A percentile compares a stretch with the other conserved stretches of the same genome.
Evolutionary conservation across 2,113 vertebrate genomes (phyloP).

Genomic region (Crotalus tigris): DNA sequence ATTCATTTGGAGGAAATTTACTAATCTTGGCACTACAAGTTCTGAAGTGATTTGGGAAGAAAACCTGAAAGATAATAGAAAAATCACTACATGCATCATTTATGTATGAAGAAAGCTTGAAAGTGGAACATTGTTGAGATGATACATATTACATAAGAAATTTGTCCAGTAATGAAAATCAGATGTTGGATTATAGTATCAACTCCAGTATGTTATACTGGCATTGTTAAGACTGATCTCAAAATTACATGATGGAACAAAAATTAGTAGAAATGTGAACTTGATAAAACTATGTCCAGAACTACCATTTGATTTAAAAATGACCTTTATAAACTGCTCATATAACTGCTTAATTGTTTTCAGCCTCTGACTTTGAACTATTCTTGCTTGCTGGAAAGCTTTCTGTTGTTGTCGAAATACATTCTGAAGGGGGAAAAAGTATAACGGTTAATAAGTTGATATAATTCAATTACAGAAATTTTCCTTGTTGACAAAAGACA

Average conservation of each 20-base stretch:
- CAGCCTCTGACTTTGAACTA: constrained; percentile 88
- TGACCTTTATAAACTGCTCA: constrained; percentile 88
- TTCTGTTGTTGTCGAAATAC: constrained; percentile 90
- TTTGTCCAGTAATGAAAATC: neutral
- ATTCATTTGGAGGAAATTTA: neutral
- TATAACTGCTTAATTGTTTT: constrained; percentile 86
- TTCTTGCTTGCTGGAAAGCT: constrained; percentile 85
- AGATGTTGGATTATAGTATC: neutral
- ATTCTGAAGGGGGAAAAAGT: constrained; percentile 68
- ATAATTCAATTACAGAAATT: neutral
- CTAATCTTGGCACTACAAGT: neutral
- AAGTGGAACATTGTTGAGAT: neutral
- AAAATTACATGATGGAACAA: neutral
- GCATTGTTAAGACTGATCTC: neutral
- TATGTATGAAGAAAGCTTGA: neutral
- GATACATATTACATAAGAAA: neutral
- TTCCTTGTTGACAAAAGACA: neutral
- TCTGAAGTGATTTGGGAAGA: neutral
- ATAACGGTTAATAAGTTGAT: neutral
- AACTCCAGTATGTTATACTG: neutral
- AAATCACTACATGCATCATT: neutral
- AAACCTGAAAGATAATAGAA: neutral
- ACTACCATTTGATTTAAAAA: neutral
- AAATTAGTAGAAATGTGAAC: neutral
- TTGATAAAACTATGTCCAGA: neutral